Base-by-base conservation (phyloP, 53 echinoderm and acorn worm species). In the Paracentrotus lividus region DNA sequence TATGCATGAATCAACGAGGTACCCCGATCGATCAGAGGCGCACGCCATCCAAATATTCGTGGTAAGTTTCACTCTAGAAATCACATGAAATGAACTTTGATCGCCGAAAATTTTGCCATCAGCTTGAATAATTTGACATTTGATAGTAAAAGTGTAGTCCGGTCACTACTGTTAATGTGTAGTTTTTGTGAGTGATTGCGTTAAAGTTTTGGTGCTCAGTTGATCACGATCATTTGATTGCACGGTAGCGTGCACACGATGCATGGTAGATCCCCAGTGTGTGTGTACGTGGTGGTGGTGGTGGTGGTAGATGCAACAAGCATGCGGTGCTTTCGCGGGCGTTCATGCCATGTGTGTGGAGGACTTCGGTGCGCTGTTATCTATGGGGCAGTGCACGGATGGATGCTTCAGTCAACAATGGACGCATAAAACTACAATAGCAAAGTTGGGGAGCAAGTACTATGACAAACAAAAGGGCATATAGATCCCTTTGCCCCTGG, bases 401-500 rank as follows among this genome's bases (percentile, higher is more conserved):
- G 72, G 72, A 72, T 72, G 72, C 72, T 38, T 40, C 15, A 72
- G 40, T 72, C 72, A 72, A 72, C 72, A 72, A 72, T 72, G 21
- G 72, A 40, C 40, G 21, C 72, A 18, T 40, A 1, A 40, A 72
- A 72, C 33, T 72, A 72, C 72, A 72, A 72, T 72, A 21, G 72
- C 18, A 72, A 72, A 72, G 72, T 72, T 72, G 40, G 72, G 72
- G 72, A 72, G 36, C 72, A 72, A 72, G 72, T 16, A 38, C 72
- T 72, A 40, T 36, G 3, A 40, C 40, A 72, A 72, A 72, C 72
- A 72, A 72, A 72, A 72, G 40, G 72, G 72, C 38, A 72, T 59
- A 9, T 40, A 72, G 16, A 72, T 72, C 40, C 72, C 40, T 40
- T 16, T 38, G 5, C 72, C 72, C 40, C 5, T 36, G 21, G 40